These are phyloP conservation scores for Heliconius hewitsoni DNA, from an alignment of 1,140 invertebrate genomes.

Conservation along the genomic window DNA sequence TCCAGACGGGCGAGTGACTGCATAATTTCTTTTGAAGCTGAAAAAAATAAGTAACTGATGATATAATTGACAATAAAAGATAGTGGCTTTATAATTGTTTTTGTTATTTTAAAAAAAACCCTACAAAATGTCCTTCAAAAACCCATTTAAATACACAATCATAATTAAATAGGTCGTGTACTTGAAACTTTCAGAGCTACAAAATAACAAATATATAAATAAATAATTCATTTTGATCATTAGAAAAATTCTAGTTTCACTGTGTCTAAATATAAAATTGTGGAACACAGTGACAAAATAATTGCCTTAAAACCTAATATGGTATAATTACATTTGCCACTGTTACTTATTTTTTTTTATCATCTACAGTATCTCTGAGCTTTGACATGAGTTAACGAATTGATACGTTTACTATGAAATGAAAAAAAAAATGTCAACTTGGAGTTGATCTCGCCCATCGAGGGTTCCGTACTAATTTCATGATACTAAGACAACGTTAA, in stretches of 20 bases:
- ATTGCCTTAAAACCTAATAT: conserved; percentile 23
- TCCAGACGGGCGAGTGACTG: too few relatives aligned
- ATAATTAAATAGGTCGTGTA: conserved; percentile 6
- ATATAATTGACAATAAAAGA: too few relatives aligned
- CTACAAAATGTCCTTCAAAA: too few relatives aligned
- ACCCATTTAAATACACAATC: background rate
- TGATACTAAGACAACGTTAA: too few relatives aligned
- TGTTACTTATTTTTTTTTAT: conserved; percentile 11
- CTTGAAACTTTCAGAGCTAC: conserved; percentile 1
- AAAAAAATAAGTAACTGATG: too few relatives aligned
- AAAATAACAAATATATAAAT: background rate
- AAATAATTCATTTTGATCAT: conserved; percentile 18
- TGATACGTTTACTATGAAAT: conserved; percentile 10
- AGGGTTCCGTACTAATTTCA: too few relatives aligned
- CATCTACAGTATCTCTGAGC: background rate
- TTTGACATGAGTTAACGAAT: conserved; percentile 20
- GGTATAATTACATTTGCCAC: conserved; percentile 31
- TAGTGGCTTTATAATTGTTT: too few relatives aligned
- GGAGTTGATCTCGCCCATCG: too few relatives aligned
- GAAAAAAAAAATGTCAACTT: background rate
- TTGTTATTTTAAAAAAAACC: too few relatives aligned
- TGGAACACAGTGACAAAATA: conserved; percentile 19
- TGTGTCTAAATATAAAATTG: conserved; percentile 12
- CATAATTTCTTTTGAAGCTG: too few relatives aligned
- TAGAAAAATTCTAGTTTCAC: conserved; percentile 20